Conservation (phyloP, 2,797 vertebrate species). For the Spea hammondii region DNA sequence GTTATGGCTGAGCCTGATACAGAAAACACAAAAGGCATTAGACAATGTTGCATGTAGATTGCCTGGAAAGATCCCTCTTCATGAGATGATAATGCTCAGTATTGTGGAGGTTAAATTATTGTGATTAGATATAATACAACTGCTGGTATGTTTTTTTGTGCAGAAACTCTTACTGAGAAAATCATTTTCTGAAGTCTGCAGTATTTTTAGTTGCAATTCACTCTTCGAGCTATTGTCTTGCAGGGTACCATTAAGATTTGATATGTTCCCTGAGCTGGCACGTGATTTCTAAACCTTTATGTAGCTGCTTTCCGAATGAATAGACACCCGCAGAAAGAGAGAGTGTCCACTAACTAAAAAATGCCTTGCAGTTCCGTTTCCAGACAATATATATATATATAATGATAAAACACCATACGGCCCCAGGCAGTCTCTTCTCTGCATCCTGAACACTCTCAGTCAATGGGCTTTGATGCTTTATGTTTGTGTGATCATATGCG, state of each 20-base stretch:
- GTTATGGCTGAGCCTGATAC: no score
- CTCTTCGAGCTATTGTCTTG: slow-evolving; percentile 61
- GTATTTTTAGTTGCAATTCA: slow-evolving; percentile 66
- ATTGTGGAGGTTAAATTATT: not conserved
- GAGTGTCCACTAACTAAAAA: slow-evolving; percentile 40
- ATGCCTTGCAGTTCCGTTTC: not conserved
- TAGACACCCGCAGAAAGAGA: slow-evolving; percentile 53
- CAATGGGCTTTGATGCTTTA: not conserved
- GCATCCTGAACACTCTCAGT: slow-evolving; percentile 6
- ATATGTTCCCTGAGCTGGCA: slow-evolving; percentile 59
- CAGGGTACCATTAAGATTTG: slow-evolving; percentile 60
- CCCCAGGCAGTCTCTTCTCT: slow-evolving; percentile 15
- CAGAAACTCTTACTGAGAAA: slow-evolving; percentile 58
- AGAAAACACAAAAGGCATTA: no score
- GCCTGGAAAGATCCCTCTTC: no score
- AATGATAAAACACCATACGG: slow-evolving; percentile 16
- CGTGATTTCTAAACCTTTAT: slow-evolving; percentile 62
- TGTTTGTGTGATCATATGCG: no score
- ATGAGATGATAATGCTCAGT: no score
- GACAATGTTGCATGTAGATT: no score
- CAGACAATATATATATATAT: slow-evolving; percentile 2
- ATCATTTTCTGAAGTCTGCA: slow-evolving; percentile 57
- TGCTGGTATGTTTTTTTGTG: slow-evolving; percentile 45
- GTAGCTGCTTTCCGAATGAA: slow-evolving; percentile 55
- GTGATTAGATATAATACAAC: slow-evolving; percentile 14